Evolutionary conservation across 2,113 vertebrate genomes (phyloP).

Genomic region (Triplophysa dalaica): DNA sequence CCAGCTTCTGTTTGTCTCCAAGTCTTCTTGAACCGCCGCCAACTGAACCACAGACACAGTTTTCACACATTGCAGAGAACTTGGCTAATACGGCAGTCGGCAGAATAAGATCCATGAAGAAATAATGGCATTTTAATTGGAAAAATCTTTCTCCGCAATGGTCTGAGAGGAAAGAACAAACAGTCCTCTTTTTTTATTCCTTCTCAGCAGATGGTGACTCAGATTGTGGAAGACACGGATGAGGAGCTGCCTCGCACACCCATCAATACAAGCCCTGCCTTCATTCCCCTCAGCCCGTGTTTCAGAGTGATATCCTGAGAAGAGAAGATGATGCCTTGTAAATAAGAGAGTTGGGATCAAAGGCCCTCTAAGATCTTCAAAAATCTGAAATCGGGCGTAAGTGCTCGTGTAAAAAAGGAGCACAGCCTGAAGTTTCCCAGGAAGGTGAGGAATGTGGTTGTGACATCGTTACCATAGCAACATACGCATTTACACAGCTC

Average conservation of each 20-base stretch:
- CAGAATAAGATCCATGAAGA: slow-evolving; percentile 58
- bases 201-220: slow-evolving; percentile 34
- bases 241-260: slow-evolving; percentile 28
- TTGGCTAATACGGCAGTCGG: slow-evolving; percentile 55
- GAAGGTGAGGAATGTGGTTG: not conserved
- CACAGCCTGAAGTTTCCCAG: slow-evolving; percentile 18
- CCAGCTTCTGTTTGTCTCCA: slow-evolving; percentile 25
- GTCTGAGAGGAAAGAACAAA: slow-evolving; percentile 30
- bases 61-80: slow-evolving; percentile 46
- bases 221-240: slow-evolving; percentile 32
- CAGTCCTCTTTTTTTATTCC: slow-evolving; percentile 30
- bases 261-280: slow-evolving; percentile 28
- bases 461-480: not conserved
- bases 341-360: slow-evolving; percentile 29
- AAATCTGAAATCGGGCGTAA: slow-evolving; percentile 9
- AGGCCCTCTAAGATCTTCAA: slow-evolving; percentile 22
- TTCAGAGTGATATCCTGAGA: slow-evolving; percentile 30
- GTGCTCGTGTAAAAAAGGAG: not conserved
- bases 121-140: slow-evolving; percentile 62
- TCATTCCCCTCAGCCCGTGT: slow-evolving; percentile 17
- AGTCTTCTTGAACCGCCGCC: slow-evolving; percentile 24
- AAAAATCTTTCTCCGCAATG: slow-evolving; percentile 29
- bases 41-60: slow-evolving; percentile 22
- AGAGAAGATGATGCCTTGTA: slow-evolving; percentile 10
- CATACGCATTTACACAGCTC: not conserved